Evolutionary conservation across 2,888 invertebrate species (phyloP), one percentile per base, ranked within the genome.

Genomic region (Limenitis camilla): DNA sequence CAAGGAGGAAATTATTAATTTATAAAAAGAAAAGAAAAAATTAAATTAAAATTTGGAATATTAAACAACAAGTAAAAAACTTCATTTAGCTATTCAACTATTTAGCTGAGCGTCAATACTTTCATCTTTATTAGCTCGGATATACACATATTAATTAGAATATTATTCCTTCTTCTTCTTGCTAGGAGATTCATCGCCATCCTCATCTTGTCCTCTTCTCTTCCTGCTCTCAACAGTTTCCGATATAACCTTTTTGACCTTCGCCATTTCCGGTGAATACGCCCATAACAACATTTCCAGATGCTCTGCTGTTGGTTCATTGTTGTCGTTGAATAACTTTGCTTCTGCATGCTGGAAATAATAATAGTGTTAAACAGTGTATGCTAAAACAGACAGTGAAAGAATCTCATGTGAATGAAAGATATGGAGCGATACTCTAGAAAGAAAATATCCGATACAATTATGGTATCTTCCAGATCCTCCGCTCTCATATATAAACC

Each of bases 261-360:
- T 91, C 30, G 89, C 88, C 0, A 90, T 89, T 57, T 94, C 93
- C 0, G 93, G 92, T 42, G 93, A 93, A 67, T 93, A 94, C 0
- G 92, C 94, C 93, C 94, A 94, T 51, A 93, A 82, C 40, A 94
- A 89, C 67, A 93, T 78, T 62, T 91, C 83, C 54, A 92, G 65
- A 64, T 94, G 94, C 50, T 91, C 90, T 38, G 88, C 81, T 0
- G 92, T 91, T 0, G 94, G 94, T 41, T 92, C 87, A 32, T 92
- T 92, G 54, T 90, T 87, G 1, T 89, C 89, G 30, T 89, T 88
- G 74, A 92, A 92, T 1, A 93, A 76, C 64, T 92, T 90, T 0
- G 85, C 85, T 40, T 90, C 87, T 9, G 90, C 89, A n/a, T 90
- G 85, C 76, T 92, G 89, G 10, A 89, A 84, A 61, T 70, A 70